Base-by-base conservation (phyloP, 2,888 invertebrate species). In the Pogonocherus hispidulus region DNA sequence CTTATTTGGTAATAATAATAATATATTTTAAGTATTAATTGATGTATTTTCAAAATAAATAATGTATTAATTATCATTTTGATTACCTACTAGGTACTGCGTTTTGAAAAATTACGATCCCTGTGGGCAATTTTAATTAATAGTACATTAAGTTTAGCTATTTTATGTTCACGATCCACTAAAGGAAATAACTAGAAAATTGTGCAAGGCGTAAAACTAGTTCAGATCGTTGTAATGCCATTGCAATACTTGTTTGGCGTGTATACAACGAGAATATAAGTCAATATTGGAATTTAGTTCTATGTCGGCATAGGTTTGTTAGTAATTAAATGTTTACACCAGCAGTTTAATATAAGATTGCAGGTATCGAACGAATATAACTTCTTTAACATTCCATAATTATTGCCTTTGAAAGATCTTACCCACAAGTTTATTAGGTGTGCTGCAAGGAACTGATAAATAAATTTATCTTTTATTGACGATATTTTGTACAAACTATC, bases 131-230 rank as follows among this genome's bases (percentile, higher is more conserved):
- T 32, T 52, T 52, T 18, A 32, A 52, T 52, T 52, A 52, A 18
- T 16, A 8, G 27, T 18, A 9, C 19, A 32, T 32, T 52, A 52
- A 52, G 20, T 27, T 16, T 14, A 52, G 32, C 9, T 52, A 32
- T 32, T 52, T 49, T 19, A 37, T 37, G 22, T 37, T 54, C 19
- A 37, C 2, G 14, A 57, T 8, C 57, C 57, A 37, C 18, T 20
- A 56, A 56, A 56, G 56, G 41, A 37, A 44, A 44, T 56, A 44
- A 22, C n/a, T 16, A 56, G 44, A 22, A 46, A 23, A 44, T 57
- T 44, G 57, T 57, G 57, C 16, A 57, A 57, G 57, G 22, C 23
- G 18, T 27, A 57, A 22, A 57, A 57, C 57, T 57, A 44, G 57
- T 57, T 57, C 57, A 46, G n/a, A 44, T 20, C 19, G 35, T 37